These are phyloP conservation scores for Calonectris borealis DNA, from an alignment of 2,113 vertebrate species.

Conservation along the genomic window DNA sequence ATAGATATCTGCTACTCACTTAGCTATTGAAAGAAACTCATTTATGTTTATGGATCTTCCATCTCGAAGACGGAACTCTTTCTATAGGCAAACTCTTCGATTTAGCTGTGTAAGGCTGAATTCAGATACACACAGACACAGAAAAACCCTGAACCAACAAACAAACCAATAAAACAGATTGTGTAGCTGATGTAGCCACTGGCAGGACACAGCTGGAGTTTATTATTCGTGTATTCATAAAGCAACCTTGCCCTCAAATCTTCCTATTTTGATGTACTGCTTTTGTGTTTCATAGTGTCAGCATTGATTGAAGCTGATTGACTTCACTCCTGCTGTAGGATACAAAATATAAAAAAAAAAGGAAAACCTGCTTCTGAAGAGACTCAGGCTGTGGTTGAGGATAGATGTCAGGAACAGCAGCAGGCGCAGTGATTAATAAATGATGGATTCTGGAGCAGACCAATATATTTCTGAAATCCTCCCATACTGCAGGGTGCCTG, in stretches of 20 bases:
- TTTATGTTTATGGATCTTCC: background rate
- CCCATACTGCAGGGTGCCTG: fast-evolving
- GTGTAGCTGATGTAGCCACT: slow-evolving; percentile 15
- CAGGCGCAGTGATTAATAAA: background rate
- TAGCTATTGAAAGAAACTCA: background rate
- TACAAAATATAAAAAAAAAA: background rate
- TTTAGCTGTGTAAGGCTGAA: background rate
- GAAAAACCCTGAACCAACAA: background rate
- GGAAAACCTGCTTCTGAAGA: background rate
- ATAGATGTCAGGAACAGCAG: background rate
- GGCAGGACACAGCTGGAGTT: slow-evolving; percentile 39
- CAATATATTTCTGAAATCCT: background rate
- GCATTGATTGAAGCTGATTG: slow-evolving; percentile 35
- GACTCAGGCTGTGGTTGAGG: background rate
- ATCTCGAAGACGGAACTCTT: background rate
- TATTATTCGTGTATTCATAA: slow-evolving; percentile 30
- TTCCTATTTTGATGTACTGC: slow-evolving; percentile 1
- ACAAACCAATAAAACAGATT: background rate
- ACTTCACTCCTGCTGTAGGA: slow-evolving; percentile 3
- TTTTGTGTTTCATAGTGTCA: background rate
- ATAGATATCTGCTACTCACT: background rate
- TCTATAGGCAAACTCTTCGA: background rate
- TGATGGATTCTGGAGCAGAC: background rate
- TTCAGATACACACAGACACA: background rate
- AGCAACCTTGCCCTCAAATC: slow-evolving; percentile 7